A percentile compares a stretch with the other conserved stretches of the same genome.
phyloP scores from a whole-genome alignment of 2,113 vertebrate genomes.

The Rhagologus leucostigma region DNA sequence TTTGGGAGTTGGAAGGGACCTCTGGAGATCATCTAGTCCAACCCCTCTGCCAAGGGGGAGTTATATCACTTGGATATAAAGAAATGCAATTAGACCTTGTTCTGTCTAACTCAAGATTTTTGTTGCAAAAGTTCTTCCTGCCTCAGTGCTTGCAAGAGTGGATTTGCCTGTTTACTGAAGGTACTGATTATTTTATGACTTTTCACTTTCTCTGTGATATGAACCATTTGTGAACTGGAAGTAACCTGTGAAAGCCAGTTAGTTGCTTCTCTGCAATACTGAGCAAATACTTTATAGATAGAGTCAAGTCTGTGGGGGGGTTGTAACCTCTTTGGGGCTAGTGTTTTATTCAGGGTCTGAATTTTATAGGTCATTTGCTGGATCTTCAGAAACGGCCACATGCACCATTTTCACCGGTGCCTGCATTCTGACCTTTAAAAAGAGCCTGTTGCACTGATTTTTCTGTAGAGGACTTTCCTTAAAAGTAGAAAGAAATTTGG shows the following conservation, averaged over 20 bases:
- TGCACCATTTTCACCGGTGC: neutral
- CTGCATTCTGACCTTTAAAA: neutral
- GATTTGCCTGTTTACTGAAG: neutral
- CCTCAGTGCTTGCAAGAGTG: neutral
- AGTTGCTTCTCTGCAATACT: neutral
- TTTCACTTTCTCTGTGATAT: neutral
- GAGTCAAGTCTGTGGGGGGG: neutral
- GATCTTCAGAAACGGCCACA: neutral
- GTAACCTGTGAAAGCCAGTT: neutral
- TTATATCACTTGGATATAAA: neutral
- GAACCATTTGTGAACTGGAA: neutral
- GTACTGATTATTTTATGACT: neutral
- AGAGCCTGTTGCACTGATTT: neutral
- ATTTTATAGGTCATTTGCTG: neutral
- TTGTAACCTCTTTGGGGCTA: neutral
- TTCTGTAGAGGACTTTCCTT: neutral
- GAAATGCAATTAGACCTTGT: neutral
- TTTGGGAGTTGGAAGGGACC: neutral
- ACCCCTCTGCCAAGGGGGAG: rapidly evolving
- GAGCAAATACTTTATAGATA: neutral
- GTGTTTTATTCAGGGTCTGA: neutral
- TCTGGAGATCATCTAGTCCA: neutral
- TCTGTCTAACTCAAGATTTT: neutral
- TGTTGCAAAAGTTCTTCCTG: neutral
- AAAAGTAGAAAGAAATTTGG: neutral